Base-by-base conservation (phyloP, 2,888 invertebrate species). In the Dione vanillae region DNA sequence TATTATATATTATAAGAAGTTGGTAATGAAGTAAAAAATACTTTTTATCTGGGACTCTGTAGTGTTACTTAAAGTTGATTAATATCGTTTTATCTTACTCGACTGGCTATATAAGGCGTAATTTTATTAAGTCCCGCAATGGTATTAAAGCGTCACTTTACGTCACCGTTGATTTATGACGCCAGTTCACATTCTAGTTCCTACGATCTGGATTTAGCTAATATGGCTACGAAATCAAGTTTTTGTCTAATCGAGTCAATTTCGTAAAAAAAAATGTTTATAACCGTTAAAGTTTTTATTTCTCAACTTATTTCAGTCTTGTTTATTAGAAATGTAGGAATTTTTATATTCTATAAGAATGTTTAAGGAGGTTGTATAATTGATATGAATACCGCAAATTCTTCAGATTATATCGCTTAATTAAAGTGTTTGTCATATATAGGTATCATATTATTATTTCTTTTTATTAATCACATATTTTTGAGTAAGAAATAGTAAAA, bases 131-230 rank as follows among this genome's bases (percentile, higher is more conserved):
- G 59, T 72, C 70, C 68, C 72, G 73, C 64, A 74, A 74, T 72
- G 65, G 73, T 74, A 74, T 74, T 73, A 75, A 65, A 65, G 59
- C 70, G 70, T 75, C 67, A 72, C 62, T 76, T 76, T 74, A 58
- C 71, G 71, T 73, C 72, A 72, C 65, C 37, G 27, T 62, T 65
- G 65, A 73, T 75, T 75, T 70, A 75, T 68, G 58, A 66, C 35
- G 35, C 59, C 69, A 59, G 66, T 64, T 69, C 67, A 45, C 67
- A 73, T 75, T 71, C 73, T 67, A 62, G 16, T 54, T 16, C 35
- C n/a, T 52, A 14, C 65, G 35, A 62, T 52, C 64, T 71, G 67
- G 64, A 59, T 54, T 62, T n/a, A 10, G n/a, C 67, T 73, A 35
- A 65, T 73, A 70, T 65, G 73, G 19, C 37, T 65, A 70, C 49